Conservation (phyloP, 2,888 invertebrate genomes). For the Leucophora obtusa region DNA sequence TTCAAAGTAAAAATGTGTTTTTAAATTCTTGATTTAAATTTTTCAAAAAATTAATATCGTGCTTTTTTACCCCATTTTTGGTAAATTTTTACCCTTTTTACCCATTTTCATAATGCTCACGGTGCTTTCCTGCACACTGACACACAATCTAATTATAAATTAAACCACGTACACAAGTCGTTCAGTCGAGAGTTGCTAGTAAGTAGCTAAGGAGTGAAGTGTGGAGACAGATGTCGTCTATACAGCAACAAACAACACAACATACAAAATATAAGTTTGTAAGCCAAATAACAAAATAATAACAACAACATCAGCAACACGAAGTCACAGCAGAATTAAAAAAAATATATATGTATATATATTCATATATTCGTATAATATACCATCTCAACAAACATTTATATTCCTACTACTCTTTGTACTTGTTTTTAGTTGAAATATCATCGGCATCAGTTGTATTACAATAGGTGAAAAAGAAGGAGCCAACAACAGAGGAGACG, state of each 20-base stretch:
- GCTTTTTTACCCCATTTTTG: too few species aligned
- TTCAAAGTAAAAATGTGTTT: too few species aligned
- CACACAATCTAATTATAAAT: slow-evolving; percentile 27
- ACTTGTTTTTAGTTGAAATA: neutral
- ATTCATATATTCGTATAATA: slow-evolving; percentile 1
- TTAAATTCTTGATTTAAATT: too few species aligned
- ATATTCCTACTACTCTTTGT: slow-evolving; percentile 19
- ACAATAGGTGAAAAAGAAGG: neutral
- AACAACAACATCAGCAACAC: slow-evolving; percentile 9
- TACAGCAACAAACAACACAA: slow-evolving; percentile 1
- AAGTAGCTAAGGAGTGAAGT: slow-evolving; percentile 33
- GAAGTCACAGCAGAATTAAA: neutral
- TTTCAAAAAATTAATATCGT: too few species aligned
- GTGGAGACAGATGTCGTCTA: slow-evolving; percentile 2
- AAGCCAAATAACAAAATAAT: slow-evolving; percentile 35
- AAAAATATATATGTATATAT: neutral
- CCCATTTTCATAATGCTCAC: too few species aligned
- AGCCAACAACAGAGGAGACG: neutral
- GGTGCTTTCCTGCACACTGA: too few species aligned
- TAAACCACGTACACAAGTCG: slow-evolving; percentile 27
- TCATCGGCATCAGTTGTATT: slow-evolving; percentile 3
- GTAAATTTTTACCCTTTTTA: too few species aligned
- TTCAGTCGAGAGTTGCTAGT: neutral
- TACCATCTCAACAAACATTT: slow-evolving; percentile 31
- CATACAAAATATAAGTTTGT: slow-evolving; percentile 15